Evolutionary conservation across 1,140 invertebrate species (phyloP).

Genomic region (Whitmania pigra): DNA sequence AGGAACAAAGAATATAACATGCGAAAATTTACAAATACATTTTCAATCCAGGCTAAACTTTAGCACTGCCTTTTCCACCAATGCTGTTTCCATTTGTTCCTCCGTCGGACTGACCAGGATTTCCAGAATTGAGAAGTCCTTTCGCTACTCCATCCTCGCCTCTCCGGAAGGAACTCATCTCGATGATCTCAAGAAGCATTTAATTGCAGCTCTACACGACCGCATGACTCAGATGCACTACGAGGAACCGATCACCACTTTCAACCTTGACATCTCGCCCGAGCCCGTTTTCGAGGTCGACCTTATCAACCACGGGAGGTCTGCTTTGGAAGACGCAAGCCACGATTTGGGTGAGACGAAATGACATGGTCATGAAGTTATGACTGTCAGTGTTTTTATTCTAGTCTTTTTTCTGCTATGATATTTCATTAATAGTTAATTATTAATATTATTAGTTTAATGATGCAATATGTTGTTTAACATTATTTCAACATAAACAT

Average conservation of each 20-base stretch:
- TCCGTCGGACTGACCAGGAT: slow-evolving; percentile 62
- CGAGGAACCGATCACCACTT: slow-evolving; percentile 53
- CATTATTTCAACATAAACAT: slow-evolving; percentile 30
- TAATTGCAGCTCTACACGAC: slow-evolving; percentile 60
- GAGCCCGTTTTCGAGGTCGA: slow-evolving; percentile 71
- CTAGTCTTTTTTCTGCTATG: no score
- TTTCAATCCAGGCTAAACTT: slow-evolving; percentile 15
- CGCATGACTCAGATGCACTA: slow-evolving; percentile 70
- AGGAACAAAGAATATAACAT: neutral
- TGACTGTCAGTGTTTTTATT: neutral
- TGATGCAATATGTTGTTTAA: neutral
- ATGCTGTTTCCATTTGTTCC: slow-evolving; percentile 81
- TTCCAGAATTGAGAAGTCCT: slow-evolving; percentile 64
- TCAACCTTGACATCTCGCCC: slow-evolving; percentile 51
- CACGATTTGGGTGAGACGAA: slow-evolving; percentile 56
- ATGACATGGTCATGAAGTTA: no score
- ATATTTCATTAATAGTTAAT: no score
- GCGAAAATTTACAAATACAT: slow-evolving; percentile 11
- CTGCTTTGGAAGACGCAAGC: slow-evolving; percentile 70
- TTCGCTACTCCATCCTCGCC: slow-evolving; percentile 49
- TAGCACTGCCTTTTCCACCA: slow-evolving; percentile 82
- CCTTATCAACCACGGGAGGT: slow-evolving; percentile 58
- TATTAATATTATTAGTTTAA: no score
- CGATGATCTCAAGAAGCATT: slow-evolving; percentile 30
- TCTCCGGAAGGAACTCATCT: neutral